Base-by-base conservation (phyloP, 2,113 vertebrate genomes). In the Paramormyrops kingsleyae region DNA sequence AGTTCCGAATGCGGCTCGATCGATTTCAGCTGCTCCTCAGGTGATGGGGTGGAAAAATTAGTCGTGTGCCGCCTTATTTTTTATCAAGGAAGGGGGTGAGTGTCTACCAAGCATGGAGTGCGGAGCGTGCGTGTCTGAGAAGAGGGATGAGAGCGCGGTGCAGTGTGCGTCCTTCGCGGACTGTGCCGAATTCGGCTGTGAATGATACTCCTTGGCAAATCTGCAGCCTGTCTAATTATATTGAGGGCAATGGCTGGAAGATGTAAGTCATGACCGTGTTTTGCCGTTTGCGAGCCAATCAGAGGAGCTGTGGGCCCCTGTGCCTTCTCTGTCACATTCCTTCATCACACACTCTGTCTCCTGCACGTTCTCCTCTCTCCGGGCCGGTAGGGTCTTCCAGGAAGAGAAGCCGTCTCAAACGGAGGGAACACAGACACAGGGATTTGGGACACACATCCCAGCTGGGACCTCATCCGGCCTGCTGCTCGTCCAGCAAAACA, bases 11-110 rank as follows among this genome's bases (percentile, higher is more conserved):
- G 83, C 19, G 1, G 39, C 80, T 19, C 35, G 21, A 84, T 84
- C 44, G 92, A 94, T 94, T 93, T 90, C 92, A 93, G 95, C 94
- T 92, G 94, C 92, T 90, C 90, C 90, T 92, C 89, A 91, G 92
- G 92, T 74, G 39, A 44, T 47, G 7, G 80, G 80, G 5, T 24
- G 10, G 21, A 49, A 84, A 24, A 84, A 77, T 80, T 35, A 80
- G 2, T 35, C 4, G 35, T 80, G 74, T 80, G 35, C 35, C 19
- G 35, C 15, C 15, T 42, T 35, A 19, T 39, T 42, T 80, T 80
- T 80, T 80, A 35, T 80, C 6, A 39, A 42, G 31, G 74, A 3
- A 19, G 35, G 74, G 74, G 35, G 35, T 74, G 35, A 42, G 35
- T 0, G 15, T 39, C 13, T 80, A 80, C 74, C 74, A 42, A 42